Percentiles rank a stretch among this genome's conserved stretches.
These are phyloP conservation scores for Drosophila pegasa DNA, from an alignment of 2,888 invertebrate genomes.

Conservation along the genomic window DNA sequence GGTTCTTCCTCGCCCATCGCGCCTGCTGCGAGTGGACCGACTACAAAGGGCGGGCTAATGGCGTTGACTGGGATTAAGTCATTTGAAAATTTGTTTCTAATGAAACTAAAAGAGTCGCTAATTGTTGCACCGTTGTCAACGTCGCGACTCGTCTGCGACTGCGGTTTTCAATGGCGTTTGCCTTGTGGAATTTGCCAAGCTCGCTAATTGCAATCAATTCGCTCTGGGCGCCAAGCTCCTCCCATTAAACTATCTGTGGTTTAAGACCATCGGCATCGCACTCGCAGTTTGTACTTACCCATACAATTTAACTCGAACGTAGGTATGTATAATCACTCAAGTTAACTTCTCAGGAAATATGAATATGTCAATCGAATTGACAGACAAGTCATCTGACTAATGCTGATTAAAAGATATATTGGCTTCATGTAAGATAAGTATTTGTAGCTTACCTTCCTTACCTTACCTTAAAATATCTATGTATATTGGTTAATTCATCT, in stretches of 20 bases:
- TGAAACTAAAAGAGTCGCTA: slow-evolving; percentile 70
- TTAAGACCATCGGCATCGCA: too few relatives aligned
- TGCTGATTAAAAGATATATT: too few relatives aligned
- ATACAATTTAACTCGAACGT: not conserved
- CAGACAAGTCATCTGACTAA: too few relatives aligned
- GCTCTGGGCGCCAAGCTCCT: slow-evolving; percentile 7
- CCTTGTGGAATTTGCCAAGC: slow-evolving; percentile 12
- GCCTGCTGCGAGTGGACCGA: not conserved
- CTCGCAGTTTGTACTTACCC: too few relatives aligned
- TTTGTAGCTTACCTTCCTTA: too few relatives aligned
- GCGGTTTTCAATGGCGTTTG: slow-evolving; percentile 17
- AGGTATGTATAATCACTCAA: not conserved
- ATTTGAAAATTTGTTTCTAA: slow-evolving; percentile 64
- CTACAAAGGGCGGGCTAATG: not conserved
- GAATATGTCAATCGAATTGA: too few relatives aligned
- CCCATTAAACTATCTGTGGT: slow-evolving; percentile 15
- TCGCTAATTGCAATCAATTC: slow-evolving; percentile 38
- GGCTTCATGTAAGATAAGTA: too few relatives aligned
- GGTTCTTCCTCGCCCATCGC: slow-evolving; percentile 12
- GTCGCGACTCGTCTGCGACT: slow-evolving; percentile 4
- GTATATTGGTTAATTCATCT: too few relatives aligned
- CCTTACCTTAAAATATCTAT: too few relatives aligned
- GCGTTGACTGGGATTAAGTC: slow-evolving; percentile 68
- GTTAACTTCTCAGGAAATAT: too few relatives aligned
- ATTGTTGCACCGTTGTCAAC: slow-evolving; percentile 59